phyloP scores from a whole-genome alignment of 1,140 invertebrate genomes.

The roundworm (Caenorhabditis elegans) region DNA sequence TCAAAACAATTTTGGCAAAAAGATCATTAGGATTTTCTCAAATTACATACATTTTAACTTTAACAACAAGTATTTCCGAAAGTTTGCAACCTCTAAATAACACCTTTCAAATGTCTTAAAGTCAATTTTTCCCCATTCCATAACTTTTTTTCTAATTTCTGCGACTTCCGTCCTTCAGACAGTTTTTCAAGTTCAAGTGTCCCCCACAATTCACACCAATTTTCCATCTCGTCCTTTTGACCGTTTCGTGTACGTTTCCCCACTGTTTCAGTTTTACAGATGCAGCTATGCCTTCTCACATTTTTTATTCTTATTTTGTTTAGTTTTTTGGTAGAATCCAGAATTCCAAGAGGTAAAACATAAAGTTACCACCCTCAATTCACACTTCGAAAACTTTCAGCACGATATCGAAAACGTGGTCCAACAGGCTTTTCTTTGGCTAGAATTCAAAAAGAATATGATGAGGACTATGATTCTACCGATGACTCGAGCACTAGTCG shows the following conservation, averaged over 20 bases:
- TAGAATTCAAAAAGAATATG: slow-evolving; percentile 30
- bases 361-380: not conserved
- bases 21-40: too few relatives aligned
- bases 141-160: too few relatives aligned
- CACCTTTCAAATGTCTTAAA: too few relatives aligned
- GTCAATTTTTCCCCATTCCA: too few relatives aligned
- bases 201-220: not conserved
- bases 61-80: too few relatives aligned
- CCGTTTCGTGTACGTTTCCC: not conserved
- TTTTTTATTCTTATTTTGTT: slow-evolving; percentile 70
- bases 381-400: not conserved
- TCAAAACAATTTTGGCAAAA: too few relatives aligned
- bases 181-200: slow-evolving; percentile 24
- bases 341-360: not conserved
- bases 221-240: not conserved
- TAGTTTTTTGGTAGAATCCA: slow-evolving; percentile 64
- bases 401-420: not conserved
- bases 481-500: not conserved
- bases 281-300: slow-evolving; percentile 4
- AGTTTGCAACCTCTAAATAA: too few relatives aligned
- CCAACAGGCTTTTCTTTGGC: slow-evolving; percentile 39
- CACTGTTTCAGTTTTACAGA: not conserved
- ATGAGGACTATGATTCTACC: slow-evolving; percentile 26
- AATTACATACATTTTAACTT: too few relatives aligned
- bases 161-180: not conserved